Percentiles rank a stretch among this genome's conserved stretches.
Evolutionary conservation across 2,888 invertebrate genomes (phyloP).

Genomic region (Stenodema calcarata): DNA sequence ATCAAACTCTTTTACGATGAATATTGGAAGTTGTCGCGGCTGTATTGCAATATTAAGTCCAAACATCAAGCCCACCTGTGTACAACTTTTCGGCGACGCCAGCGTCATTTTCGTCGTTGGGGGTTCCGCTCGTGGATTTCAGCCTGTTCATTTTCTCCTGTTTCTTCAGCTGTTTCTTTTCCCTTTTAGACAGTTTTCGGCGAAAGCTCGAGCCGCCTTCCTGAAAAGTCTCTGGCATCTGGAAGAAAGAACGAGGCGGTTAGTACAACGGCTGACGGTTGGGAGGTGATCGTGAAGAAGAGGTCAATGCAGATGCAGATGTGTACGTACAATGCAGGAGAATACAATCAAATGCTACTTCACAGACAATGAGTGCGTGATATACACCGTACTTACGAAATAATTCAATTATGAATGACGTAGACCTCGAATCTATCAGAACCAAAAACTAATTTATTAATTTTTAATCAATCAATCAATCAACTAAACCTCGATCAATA

Average conservation of each 20-base stretch:
- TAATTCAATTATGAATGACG: too few relatives aligned
- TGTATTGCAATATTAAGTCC: not conserved
- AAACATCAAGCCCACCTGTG: conserved; percentile 68
- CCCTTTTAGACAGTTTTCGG: conserved; percentile 93
- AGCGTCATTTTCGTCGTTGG: conserved; percentile 74
- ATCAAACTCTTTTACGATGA: not conserved
- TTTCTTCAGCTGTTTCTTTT: conserved; percentile 97
- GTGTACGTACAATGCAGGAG: too few relatives aligned
- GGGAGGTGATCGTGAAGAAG: too few relatives aligned
- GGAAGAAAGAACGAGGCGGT: conserved; percentile 43
- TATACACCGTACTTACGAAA: too few relatives aligned
- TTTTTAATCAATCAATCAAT: too few relatives aligned
- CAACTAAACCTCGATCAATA: too few relatives aligned
- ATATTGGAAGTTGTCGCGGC: not conserved
- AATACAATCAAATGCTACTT: too few relatives aligned
- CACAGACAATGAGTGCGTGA: too few relatives aligned
- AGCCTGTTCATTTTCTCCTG: conserved; percentile 85
- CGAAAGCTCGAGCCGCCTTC: conserved; percentile 85
- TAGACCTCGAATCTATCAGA: too few relatives aligned
- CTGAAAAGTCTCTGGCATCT: conserved; percentile 73
- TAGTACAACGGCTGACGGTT: too few relatives aligned
- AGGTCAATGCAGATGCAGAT: too few relatives aligned
- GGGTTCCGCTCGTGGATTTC: conserved; percentile 70
- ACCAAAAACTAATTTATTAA: too few relatives aligned
- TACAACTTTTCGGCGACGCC: conserved; percentile 89